These are phyloP conservation scores for Cryptops parisi DNA, from an alignment of 2,888 invertebrate species.

Conservation along the genomic window DNA sequence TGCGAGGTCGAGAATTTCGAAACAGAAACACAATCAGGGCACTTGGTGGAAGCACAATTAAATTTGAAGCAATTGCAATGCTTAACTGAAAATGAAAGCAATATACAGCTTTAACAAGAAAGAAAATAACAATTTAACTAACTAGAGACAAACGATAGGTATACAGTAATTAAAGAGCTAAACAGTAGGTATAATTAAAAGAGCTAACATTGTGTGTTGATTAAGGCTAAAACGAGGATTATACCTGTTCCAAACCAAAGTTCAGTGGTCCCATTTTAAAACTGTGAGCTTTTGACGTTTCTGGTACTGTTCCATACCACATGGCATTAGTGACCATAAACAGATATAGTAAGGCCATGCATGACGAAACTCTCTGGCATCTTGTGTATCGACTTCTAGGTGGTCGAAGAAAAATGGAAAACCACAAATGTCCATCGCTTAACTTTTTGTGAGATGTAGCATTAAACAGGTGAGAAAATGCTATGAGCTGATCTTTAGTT, in stretches of 20 bases:
- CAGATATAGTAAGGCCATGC: conserved; percentile 35
- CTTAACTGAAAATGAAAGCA: conserved; percentile 28
- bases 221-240: too few relatives aligned
- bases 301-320: conserved; percentile 33
- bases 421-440: conserved; percentile 40
- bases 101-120: too few relatives aligned
- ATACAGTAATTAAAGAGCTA: too few relatives aligned
- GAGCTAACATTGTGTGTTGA: too few relatives aligned
- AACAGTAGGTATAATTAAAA: too few relatives aligned
- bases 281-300: conserved; percentile 23
- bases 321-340: conserved; percentile 40
- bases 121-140: too few relatives aligned
- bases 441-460: conserved; percentile 32
- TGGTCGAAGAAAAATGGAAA: conserved; percentile 37
- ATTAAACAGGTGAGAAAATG: conserved; percentile 35
- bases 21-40: conserved; percentile 34
- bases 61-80: conserved; percentile 33
- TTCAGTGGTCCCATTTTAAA: conserved; percentile 36
- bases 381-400: conserved; percentile 36
- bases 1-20: conserved; percentile 26
- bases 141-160: too few relatives aligned
- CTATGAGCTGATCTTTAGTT: conserved; percentile 33
- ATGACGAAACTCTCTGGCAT: conserved; percentile 37
- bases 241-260: conserved; percentile 34
- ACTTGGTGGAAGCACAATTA: conserved; percentile 35